These are phyloP conservation scores for Gymnorhina tibicen DNA, from an alignment of 2,113 vertebrate species.

Conservation along the genomic window DNA sequence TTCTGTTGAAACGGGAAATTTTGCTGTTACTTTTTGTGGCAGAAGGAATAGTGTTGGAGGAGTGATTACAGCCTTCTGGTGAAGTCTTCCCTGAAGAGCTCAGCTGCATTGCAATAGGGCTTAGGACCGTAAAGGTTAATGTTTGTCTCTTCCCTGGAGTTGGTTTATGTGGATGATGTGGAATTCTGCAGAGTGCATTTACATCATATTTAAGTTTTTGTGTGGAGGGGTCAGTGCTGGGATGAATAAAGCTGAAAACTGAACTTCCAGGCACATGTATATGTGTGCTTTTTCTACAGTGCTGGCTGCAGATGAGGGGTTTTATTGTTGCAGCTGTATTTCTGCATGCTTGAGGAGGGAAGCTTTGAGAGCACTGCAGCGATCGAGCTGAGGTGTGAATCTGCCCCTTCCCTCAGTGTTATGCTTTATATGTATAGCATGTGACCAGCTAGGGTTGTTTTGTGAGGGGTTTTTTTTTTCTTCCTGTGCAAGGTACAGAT, in stretches of 20 bases:
- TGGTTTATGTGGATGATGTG: neutral
- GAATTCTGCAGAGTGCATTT: neutral
- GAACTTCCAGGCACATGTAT: neutral
- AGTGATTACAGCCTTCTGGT: neutral
- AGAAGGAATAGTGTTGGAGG: neutral
- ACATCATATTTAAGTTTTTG: neutral
- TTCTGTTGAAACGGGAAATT: neutral
- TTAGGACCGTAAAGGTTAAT: neutral
- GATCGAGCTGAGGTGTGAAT: neutral
- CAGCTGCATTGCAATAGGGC: neutral
- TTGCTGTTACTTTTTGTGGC: neutral
- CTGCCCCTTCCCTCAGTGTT: neutral
- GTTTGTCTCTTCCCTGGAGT: neutral
- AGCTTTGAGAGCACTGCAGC: neutral
- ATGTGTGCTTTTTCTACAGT: neutral
- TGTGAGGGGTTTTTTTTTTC: neutral
- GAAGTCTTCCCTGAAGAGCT: neutral
- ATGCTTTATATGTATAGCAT: neutral
- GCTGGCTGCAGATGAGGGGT: neutral
- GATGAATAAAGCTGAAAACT: neutral
- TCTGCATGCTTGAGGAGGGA: neutral
- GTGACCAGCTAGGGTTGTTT: neutral
- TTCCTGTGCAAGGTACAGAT: slow-evolving; percentile 3
- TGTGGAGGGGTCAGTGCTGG: neutral
- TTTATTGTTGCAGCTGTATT: neutral